Base-by-base conservation (phyloP, 2,113 vertebrate species). In the Clarias magur region DNA sequence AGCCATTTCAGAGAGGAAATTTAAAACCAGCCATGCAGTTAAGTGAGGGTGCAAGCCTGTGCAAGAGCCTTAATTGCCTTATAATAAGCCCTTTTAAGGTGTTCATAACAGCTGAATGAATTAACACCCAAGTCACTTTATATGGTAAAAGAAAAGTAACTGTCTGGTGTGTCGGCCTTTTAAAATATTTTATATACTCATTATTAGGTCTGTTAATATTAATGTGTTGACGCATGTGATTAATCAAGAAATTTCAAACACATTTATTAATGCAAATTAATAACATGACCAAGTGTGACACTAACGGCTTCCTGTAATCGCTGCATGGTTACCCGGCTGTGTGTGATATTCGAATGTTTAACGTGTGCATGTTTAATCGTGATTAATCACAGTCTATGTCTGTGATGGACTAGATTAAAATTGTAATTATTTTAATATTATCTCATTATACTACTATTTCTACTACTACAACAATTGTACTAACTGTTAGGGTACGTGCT, bases 11-110 rank as follows among this genome's bases (percentile, higher is more conserved):
- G 76, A 65, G 23, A 16, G 34, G 88, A 88, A 93, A 93, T 34
- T 89, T 65, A 86, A 93, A 88, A 60, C 85, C 34, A 85, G 84
- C 42, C 73, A 72, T 25, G 89, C 85, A 89, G 76, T 85, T 88
- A 48, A 63, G 67, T 89, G 23, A 86, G 70, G 78, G 72, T 19
- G 42, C n/a, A 72, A 85, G 88, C 62, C 54, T 88, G 83, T 86
- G 12, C 76, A 54, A 56, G 75, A 88, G 62, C 85, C 89, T 80
- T 91, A 90, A 94, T 92, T 91, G 88, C 42, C 8, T 82, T 92
- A 87, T 91, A 92, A 93, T 62, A 80, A 92, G 85, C 73, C 60
- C 78, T 80, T 92, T 89, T 53, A 27, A 19, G 73, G 80, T 85
- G 87, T 92, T 92, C 90, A 89, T 90, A 54, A 81, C 78, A 80